A percentile compares a stretch with the other conserved stretches of the same genome.
These are phyloP conservation scores for Nephila pilipes DNA, from an alignment of 1,140 invertebrate species.

Conservation along the genomic window DNA sequence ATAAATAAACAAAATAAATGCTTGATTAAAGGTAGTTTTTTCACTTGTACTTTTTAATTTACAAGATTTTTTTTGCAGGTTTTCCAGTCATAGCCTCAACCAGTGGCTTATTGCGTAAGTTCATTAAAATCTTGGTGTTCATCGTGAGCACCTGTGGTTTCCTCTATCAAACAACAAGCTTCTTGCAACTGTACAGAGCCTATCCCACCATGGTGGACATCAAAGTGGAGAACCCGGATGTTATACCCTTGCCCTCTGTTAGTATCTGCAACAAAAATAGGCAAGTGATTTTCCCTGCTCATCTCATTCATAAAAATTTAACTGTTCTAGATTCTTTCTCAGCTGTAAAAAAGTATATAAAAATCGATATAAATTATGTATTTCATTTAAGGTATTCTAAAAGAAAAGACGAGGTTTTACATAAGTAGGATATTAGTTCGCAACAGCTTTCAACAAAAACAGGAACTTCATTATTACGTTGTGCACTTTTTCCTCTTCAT, in stretches of 20 bases:
- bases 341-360: background rate
- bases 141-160: constrained; percentile 26
- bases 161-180: constrained; percentile 23
- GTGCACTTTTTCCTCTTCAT: too few species aligned
- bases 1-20: too few species aligned
- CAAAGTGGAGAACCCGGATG: background rate
- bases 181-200: background rate
- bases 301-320: background rate
- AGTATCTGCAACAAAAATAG: constrained; percentile 49
- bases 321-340: background rate
- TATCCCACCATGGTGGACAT: constrained; percentile 59
- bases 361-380: too few species aligned
- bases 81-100: constrained; percentile 19
- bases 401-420: too few species aligned
- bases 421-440: too few species aligned
- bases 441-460: too few species aligned
- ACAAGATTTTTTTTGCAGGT: background rate
- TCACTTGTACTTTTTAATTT: too few species aligned
- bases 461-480: too few species aligned
- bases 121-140: constrained; percentile 16
- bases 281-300: constrained; percentile 2
- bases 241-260: background rate
- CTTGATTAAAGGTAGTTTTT: too few species aligned
- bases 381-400: too few species aligned
- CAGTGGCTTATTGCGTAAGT: background rate